These are phyloP conservation scores for Mallotus villosus DNA, from an alignment of 2,797 vertebrate genomes.

Conservation along the genomic window DNA sequence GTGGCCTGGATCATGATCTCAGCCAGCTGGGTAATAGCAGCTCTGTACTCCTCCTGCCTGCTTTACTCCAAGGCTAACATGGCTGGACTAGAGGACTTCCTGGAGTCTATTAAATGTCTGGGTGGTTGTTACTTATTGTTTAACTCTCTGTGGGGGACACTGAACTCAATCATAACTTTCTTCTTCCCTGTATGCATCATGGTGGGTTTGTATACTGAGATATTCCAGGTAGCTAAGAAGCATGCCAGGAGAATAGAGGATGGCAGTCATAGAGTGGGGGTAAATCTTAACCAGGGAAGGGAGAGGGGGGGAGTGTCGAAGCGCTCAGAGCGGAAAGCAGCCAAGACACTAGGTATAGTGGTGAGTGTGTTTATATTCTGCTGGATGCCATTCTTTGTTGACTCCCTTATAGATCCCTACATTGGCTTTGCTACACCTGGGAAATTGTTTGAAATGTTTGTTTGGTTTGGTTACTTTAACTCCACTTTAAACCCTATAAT, in stretches of 20 bases:
- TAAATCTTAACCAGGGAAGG: constrained; percentile 8
- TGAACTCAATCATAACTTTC: constrained; percentile 64
- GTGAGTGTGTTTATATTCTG: constrained; percentile 54
- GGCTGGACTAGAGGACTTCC: constrained; percentile 62
- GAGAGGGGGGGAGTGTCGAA: constrained; percentile 22
- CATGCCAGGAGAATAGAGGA: constrained; percentile 49
- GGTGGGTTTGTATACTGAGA: constrained; percentile 62
- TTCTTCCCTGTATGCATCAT: constrained; percentile 57
- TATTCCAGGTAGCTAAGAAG: constrained; percentile 64
- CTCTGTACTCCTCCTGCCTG: constrained; percentile 62
- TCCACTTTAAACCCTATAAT: constrained; percentile 59
- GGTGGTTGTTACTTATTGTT: constrained; percentile 64
- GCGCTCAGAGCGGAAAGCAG: constrained; percentile 51
- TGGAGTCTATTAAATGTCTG: constrained; percentile 51
- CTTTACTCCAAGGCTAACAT: constrained; percentile 64
- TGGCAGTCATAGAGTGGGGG: constrained; percentile 20
- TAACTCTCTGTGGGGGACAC: constrained; percentile 66
- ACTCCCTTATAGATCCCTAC: constrained; percentile 49
- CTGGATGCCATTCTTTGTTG: constrained; percentile 56
- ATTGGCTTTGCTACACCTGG: constrained; percentile 46
- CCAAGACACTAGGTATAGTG: constrained; percentile 55
- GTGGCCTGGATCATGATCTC: constrained; percentile 51
- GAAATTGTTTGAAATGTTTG: constrained; percentile 44
- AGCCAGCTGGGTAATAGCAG: constrained; percentile 59
- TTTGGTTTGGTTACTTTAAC: constrained; percentile 56